These are phyloP conservation scores for Sitta europaea DNA, from an alignment of 2,113 vertebrate species.

Conservation along the genomic window DNA sequence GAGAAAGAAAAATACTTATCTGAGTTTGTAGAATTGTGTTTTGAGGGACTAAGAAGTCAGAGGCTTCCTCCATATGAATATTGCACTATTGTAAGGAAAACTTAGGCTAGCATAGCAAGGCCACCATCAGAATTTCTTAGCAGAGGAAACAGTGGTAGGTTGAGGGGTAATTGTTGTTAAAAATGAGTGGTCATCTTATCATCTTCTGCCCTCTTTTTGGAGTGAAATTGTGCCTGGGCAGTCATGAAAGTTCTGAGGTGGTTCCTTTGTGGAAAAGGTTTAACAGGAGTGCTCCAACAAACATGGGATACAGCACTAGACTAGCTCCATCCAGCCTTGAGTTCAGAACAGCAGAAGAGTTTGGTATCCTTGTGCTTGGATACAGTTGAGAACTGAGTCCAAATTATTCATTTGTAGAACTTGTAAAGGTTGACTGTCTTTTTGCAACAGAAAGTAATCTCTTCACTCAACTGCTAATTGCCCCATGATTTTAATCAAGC, in stretches of 20 bases:
- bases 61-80: neutral
- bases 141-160: neutral
- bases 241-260: neutral
- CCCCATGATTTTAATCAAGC: conserved; percentile 3
- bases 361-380: neutral
- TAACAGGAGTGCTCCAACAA: neutral
- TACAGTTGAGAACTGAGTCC: neutral
- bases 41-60: neutral
- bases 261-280: neutral
- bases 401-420: neutral
- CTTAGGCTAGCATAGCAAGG: neutral
- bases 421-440: neutral
- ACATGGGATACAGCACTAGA: neutral
- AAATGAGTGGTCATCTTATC: neutral
- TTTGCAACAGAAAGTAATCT: conserved; percentile 18
- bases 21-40: neutral
- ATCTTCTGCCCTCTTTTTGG: neutral
- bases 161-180: neutral
- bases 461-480: conserved; percentile 36
- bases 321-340: neutral
- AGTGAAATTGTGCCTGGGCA: neutral
- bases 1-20: neutral
- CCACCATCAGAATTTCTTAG: neutral
- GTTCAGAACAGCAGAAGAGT: neutral
- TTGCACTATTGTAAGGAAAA: neutral